phyloP scores from a whole-genome alignment of 1,140 invertebrate species.

The Musca domestica region DNA sequence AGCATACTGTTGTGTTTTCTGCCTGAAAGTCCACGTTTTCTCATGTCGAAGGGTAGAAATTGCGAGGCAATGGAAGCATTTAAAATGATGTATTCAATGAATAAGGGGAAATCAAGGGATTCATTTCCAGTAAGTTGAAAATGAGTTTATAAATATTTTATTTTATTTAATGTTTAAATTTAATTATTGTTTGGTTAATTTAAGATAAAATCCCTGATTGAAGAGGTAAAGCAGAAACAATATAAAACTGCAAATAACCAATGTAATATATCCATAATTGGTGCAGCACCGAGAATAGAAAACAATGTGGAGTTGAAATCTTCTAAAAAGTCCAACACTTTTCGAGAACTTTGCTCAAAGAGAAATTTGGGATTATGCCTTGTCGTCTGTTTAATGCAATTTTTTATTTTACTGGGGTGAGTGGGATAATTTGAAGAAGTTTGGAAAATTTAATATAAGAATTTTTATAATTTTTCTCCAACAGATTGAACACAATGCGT shows the following conservation, averaged over 20 bases:
- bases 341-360: slow-evolving; percentile 40
- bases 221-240: background rate
- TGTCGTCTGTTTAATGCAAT: slow-evolving; percentile 45
- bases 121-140: slow-evolving; percentile 61
- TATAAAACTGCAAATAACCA: background rate
- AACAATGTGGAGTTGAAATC: background rate
- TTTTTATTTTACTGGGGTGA: slow-evolving; percentile 44
- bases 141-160: too few relatives aligned
- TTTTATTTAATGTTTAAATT: too few relatives aligned
- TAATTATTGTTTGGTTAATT: too few relatives aligned
- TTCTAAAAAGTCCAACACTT: slow-evolving; percentile 35
- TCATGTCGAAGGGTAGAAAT: slow-evolving; percentile 68
- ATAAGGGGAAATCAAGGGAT: slow-evolving; percentile 59
- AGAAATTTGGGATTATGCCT: slow-evolving; percentile 38
- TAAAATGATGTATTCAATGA: slow-evolving; percentile 40
- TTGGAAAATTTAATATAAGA: background rate
- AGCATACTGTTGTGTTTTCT: slow-evolving; percentile 64
- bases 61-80: slow-evolving; percentile 58
- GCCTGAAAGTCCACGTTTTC: slow-evolving; percentile 79
- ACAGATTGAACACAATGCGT: slow-evolving; percentile 47
- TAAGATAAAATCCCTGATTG: background rate
- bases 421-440: background rate
- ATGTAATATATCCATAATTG: slow-evolving; percentile 42
- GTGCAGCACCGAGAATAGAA: slow-evolving; percentile 25
- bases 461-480: slow-evolving; percentile 13